Percentiles rank a stretch among this genome's conserved stretches.
Conservation (phyloP, 2,113 vertebrate genomes). For the Pterophyllum scalare region DNA sequence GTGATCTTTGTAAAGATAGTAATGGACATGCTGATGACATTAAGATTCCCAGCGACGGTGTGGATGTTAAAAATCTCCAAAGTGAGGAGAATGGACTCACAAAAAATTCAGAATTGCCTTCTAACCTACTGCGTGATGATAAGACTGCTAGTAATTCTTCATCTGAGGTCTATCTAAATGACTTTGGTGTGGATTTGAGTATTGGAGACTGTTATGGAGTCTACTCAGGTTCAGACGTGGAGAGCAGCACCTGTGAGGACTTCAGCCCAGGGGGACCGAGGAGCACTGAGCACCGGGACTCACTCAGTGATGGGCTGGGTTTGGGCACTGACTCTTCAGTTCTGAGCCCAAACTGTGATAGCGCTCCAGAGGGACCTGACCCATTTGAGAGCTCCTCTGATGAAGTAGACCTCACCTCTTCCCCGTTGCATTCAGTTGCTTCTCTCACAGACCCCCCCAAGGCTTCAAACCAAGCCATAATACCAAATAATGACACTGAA, state of each 20-base stretch:
- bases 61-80: constrained; percentile 31
- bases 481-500: neutral
- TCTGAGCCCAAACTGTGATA: constrained; percentile 82
- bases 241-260: constrained; percentile 80
- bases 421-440: constrained; percentile 46
- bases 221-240: constrained; percentile 76
- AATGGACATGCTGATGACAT: constrained; percentile 34
- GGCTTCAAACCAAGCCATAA: constrained; percentile 12
- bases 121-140: constrained; percentile 48
- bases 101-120: constrained; percentile 35
- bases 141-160: constrained; percentile 64
- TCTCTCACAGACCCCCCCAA: constrained; percentile 20
- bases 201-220: constrained; percentile 63
- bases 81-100: constrained; percentile 45
- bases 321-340: constrained; percentile 81
- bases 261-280: constrained; percentile 68
- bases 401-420: constrained; percentile 78
- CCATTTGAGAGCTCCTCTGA: constrained; percentile 86
- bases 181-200: constrained; percentile 59
- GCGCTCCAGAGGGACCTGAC: constrained; percentile 82
- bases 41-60: neutral
- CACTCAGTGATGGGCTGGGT: constrained; percentile 68
- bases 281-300: constrained; percentile 68
- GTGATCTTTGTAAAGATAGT: constrained; percentile 33
- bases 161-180: constrained; percentile 67